phyloP scores from a whole-genome alignment of 2,113 vertebrate genomes.

The Ophiodon elongatus region DNA sequence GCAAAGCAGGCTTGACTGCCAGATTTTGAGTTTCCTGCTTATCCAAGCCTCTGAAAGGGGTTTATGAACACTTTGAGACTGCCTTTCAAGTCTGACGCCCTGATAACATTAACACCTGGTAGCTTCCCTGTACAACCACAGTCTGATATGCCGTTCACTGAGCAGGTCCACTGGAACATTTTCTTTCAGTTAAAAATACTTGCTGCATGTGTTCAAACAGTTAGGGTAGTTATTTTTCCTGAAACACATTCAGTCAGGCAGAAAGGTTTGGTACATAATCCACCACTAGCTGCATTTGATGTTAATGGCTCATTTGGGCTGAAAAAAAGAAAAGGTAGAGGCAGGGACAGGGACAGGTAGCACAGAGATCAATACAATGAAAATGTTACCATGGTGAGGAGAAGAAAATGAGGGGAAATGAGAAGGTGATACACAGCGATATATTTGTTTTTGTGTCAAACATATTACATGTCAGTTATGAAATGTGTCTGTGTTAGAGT shows the following conservation, averaged over 20 bases:
- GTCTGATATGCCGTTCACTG: background rate
- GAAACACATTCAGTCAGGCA: background rate
- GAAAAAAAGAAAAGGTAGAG: background rate
- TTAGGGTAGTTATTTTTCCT: background rate
- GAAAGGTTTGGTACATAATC: background rate
- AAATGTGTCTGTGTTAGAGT: slow-evolving; percentile 1
- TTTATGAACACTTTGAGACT: background rate
- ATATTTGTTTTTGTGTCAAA: slow-evolving; percentile 10
- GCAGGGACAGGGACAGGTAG: background rate
- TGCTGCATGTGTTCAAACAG: background rate
- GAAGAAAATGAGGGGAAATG: slow-evolving; percentile 26
- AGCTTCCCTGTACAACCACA: background rate
- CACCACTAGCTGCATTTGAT: slow-evolving; percentile 15
- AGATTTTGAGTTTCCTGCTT: background rate
- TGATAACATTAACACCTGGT: background rate
- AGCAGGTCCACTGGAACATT: background rate
- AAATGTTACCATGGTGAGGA: slow-evolving; percentile 13
- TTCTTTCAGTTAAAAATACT: background rate
- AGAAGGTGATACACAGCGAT: slow-evolving; percentile 9
- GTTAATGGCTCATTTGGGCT: slow-evolving; percentile 1
- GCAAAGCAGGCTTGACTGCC: background rate
- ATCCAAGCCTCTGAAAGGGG: background rate
- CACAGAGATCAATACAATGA: background rate
- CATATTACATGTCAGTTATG: slow-evolving; percentile 3
- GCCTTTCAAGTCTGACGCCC: background rate